A percentile compares a stretch with the other conserved stretches of the same genome.
Conservation (phyloP, 2,113 vertebrate genomes). For the Quiscalus mexicanus region DNA sequence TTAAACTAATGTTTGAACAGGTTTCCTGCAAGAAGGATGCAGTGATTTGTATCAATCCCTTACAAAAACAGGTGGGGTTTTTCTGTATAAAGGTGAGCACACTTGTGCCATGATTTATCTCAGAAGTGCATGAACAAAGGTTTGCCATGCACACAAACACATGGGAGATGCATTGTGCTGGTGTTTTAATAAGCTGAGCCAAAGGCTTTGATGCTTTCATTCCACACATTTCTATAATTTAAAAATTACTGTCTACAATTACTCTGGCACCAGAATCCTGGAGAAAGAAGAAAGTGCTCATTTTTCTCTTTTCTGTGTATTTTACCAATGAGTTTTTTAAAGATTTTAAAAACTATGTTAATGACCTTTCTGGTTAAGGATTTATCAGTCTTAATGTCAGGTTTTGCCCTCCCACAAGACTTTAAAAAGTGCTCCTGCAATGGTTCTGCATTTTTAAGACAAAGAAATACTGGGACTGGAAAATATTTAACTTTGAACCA, state of each 20-base stretch:
- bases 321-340: fast-evolving
- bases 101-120: neutral
- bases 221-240: neutral
- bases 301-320: neutral
- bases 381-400: neutral
- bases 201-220: neutral
- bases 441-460: neutral
- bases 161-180: neutral
- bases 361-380: neutral
- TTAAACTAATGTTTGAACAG: neutral
- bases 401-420: neutral
- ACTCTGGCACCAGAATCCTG: neutral
- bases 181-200: neutral
- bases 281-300: neutral
- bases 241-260: neutral
- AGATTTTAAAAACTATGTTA: neutral
- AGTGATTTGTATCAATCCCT: neutral
- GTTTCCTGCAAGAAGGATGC: neutral
- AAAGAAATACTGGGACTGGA: neutral
- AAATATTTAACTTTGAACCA: neutral
- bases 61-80: neutral
- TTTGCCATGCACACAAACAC: neutral
- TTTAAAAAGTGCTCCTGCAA: neutral
- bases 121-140: neutral
- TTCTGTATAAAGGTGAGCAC: neutral